A percentile compares a stretch with the other conserved stretches of the same genome.
These are phyloP conservation scores for Tricholauxania praeusta DNA, from an alignment of 2,888 invertebrate species.

Conservation along the genomic window DNA sequence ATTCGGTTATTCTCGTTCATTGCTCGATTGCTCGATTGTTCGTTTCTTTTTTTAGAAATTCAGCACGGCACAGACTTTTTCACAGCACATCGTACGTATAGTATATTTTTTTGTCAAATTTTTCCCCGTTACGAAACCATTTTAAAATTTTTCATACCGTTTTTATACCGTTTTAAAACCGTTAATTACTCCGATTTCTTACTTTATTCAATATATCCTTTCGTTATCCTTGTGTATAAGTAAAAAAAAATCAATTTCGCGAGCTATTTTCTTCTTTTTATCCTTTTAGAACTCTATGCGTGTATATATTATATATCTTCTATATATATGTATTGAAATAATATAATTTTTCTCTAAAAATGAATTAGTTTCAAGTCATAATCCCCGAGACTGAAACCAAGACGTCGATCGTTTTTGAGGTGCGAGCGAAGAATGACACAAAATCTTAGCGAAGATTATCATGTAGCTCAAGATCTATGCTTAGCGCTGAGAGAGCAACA, in stretches of 20 bases:
- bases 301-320: constrained; percentile 41
- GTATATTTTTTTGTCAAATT: constrained; percentile 36
- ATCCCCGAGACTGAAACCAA: constrained; percentile 74
- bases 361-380: constrained; percentile 67
- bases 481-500: constrained; percentile 18
- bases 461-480: constrained; percentile 55
- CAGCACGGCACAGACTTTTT: constrained; percentile 52
- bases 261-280: constrained; percentile 37
- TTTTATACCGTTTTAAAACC: constrained; percentile 2
- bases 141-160: constrained; percentile 20
- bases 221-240: constrained; percentile 34
- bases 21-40: constrained; percentile 11
- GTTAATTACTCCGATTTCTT: constrained; percentile 19
- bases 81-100: constrained; percentile 4
- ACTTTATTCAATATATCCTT: constrained; percentile 31
- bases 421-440: constrained; percentile 85
- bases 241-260: constrained; percentile 30
- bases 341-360: constrained; percentile 59
- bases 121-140: constrained; percentile 31
- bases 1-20: constrained; percentile 5
- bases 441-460: constrained; percentile 63
- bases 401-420: constrained; percentile 95
- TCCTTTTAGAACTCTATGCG: constrained; percentile 54
- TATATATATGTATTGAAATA: constrained; percentile 50
- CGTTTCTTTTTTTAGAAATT: constrained; percentile 64